Conservation (phyloP, 2,888 invertebrate genomes). For the Cryptocheilus praepositus region DNA sequence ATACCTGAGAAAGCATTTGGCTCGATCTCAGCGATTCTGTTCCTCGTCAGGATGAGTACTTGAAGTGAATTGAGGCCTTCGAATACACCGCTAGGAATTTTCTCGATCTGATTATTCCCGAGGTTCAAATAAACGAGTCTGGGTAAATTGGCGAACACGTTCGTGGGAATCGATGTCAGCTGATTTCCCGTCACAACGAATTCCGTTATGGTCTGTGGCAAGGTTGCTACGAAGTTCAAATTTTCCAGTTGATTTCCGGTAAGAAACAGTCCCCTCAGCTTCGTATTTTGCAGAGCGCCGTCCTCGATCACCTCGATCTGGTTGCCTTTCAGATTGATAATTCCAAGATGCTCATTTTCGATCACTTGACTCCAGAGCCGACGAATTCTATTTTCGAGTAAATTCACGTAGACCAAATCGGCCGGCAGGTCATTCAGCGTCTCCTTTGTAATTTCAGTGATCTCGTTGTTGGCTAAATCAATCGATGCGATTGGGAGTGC, state of each 20-base stretch:
- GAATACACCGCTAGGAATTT: slow-evolving; percentile 45
- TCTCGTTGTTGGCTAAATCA: slow-evolving; percentile 55
- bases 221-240: slow-evolving; percentile 47
- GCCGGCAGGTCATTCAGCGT: slow-evolving; percentile 59
- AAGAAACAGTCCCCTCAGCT: slow-evolving; percentile 51
- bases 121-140: slow-evolving; percentile 47
- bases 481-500: slow-evolving; percentile 41
- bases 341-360: slow-evolving; percentile 63
- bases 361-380: slow-evolving; percentile 50
- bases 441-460: slow-evolving; percentile 55
- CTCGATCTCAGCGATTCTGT: slow-evolving; percentile 68
- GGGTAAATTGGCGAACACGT: slow-evolving; percentile 38
- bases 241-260: slow-evolving; percentile 46
- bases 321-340: slow-evolving; percentile 70
- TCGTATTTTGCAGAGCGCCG: slow-evolving; percentile 70
- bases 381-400: slow-evolving; percentile 50
- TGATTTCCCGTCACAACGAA: slow-evolving; percentile 44
- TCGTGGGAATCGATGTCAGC: slow-evolving; percentile 45
- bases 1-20: slow-evolving; percentile 62
- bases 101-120: slow-evolving; percentile 47
- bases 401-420: slow-evolving; percentile 44
- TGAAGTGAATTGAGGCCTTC: slow-evolving; percentile 61
- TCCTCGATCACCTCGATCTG: slow-evolving; percentile 68
- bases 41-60: slow-evolving; percentile 67
- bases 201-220: slow-evolving; percentile 51